Evolutionary conservation across 2,797 vertebrate genomes (phyloP), one percentile per base, ranked within the genome.

Genomic region (Parauchenoglanis ngamensis): DNA sequence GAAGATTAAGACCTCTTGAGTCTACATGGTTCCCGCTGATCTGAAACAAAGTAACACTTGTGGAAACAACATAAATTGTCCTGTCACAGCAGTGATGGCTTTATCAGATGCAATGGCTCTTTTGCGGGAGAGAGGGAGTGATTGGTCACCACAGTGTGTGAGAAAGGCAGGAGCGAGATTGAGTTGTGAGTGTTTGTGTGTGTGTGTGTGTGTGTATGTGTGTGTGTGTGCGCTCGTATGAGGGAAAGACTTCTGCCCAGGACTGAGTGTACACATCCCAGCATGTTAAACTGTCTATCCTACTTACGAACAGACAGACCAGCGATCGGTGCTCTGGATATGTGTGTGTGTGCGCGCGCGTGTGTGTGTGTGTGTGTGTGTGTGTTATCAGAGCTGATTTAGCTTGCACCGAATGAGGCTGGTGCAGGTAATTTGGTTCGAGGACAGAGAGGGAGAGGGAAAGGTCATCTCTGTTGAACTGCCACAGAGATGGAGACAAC

Each of bases 381-480:
- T 78, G 65, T 46, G 54, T 40, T 89, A 91, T 91, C 88, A 86
- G 89, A 88, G 59, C 75, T 87, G 89, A 89, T 91, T 87, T 89
- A 89, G 87, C 83, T 75, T 61, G 52, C 67, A 19, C 83, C 88
- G 88, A 91, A 88, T 87, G 85, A 89, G 76, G 82, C 86, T 89
- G 85, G 81, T 65, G 85, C 73, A 89, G 87, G 89, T 91, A 89
- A 89, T 90, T 89, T 90, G 85, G 87, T 84, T 83, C 44, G 61
- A 83, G 88, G 84, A 88, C 86, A 61, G 78, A 86, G 75, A 88
- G 75, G 28, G 49, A 84, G 78, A 86, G 35, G 28, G 81, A 73
- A 88, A 88, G 87, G 88, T 88, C 88, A 88, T 88, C 79, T 57
- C 84, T 82, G 87, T 63, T 79, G 72, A 83, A 86, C 63, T 57